Conservation (phyloP, 2,113 vertebrate genomes). For the Brachionichthys hirsutus region DNA sequence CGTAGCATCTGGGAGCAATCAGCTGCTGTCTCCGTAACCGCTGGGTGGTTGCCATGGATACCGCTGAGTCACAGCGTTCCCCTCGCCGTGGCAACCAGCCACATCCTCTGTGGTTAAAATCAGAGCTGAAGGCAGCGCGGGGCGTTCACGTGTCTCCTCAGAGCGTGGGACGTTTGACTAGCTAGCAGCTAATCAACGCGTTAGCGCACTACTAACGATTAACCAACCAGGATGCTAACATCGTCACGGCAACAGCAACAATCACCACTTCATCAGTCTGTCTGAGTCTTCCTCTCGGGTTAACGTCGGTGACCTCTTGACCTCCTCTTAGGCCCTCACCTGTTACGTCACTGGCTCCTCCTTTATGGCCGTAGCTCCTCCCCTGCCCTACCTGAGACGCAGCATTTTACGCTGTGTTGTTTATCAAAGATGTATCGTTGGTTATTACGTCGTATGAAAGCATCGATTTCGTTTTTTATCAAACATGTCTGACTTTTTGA, state of each 20-base stretch:
- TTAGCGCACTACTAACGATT: too few species aligned
- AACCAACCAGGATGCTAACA: too few species aligned
- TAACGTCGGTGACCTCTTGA: too few species aligned
- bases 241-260: too few species aligned
- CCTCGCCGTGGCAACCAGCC: background rate
- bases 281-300: too few species aligned
- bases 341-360: too few species aligned
- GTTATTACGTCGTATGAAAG: background rate
- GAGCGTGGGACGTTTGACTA: slow-evolving; percentile 16
- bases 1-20: background rate
- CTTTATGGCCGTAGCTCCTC: too few species aligned
- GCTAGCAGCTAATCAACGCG: too few species aligned
- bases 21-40: background rate
- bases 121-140: background rate
- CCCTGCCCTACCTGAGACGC: too few species aligned
- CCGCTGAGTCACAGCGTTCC: slow-evolving; percentile 22
- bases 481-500: slow-evolving; percentile 19
- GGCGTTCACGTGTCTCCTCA: slow-evolving; percentile 10
- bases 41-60: slow-evolving; percentile 12
- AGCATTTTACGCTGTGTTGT: background rate
- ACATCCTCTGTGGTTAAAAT: slow-evolving; percentile 21
- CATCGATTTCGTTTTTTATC: background rate
- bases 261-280: too few species aligned
- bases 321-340: too few species aligned
- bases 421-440: slow-evolving; percentile 18